Evolutionary conservation across 2,888 invertebrate genomes (phyloP), one percentile per base, ranked within the genome.

Genomic region (Dryocosmus kuriphilus): DNA sequence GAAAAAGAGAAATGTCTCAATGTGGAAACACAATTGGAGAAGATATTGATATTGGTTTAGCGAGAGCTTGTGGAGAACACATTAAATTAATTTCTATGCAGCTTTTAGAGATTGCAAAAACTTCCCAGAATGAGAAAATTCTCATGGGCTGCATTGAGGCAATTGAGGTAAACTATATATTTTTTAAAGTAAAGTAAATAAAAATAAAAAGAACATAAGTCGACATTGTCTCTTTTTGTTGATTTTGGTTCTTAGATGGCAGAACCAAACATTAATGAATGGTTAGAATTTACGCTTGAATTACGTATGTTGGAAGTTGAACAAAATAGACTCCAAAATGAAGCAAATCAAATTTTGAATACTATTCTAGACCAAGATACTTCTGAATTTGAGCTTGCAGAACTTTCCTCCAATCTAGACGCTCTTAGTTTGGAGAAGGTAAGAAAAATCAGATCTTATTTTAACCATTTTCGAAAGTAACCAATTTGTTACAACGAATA

Each of bases 211-310:
- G 11, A 55, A 32, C 11, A 46, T 71, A 30, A 63, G 46, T 46
- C 46, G 16, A 2, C 41, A 75, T 63, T 75, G 4, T 19, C 19
- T 75, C 22, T 30, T n/a, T 75, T 75, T 8, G 35, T 75, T 41
- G 9, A 1, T 32, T 62, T 62, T 65, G 32, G 63, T 75, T 24
- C 24, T 65, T 46, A 81, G 81, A 76, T 71, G 35, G 46, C 61
- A 9, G 74, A 75, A 11, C 71, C 82, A 8, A 86, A 89, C 74
- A 61, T 89, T 4, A 83, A 75, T 63, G 86, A 88, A 11, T 90
- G 90, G 90, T 78, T 90, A 51, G 82, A 82, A 76, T 78, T 89
- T 60, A 74, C 83, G n/a, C 82, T 90, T 27, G 89, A 90, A 82
- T 86, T 89, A n/a, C 82, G 81, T 27, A 90, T 89, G 78, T 79